Evolutionary conservation across 2,888 invertebrate species (phyloP).

Genomic region (Onchidella celtica): DNA sequence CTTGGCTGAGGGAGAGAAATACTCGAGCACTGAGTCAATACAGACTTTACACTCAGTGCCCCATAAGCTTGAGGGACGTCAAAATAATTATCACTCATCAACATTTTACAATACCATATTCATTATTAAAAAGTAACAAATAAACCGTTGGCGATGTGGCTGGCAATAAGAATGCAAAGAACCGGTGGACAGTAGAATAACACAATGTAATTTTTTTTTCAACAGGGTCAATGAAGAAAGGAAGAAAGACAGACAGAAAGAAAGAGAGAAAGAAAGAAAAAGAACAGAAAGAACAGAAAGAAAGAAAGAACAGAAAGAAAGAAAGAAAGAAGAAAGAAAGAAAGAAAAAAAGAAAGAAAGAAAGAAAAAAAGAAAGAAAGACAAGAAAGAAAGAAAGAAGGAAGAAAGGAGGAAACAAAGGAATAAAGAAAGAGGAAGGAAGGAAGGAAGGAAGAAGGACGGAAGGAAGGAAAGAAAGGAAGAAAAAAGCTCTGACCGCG

Average conservation of each 20-base stretch:
- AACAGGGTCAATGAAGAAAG: not conserved
- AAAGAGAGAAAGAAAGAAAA: not conserved
- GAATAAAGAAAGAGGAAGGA: not conserved
- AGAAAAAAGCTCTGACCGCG: not conserved
- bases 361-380: not conserved
- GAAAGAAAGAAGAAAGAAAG: not conserved
- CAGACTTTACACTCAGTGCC: too few relatives aligned
- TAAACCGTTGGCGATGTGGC: too few relatives aligned
- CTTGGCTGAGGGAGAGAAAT: too few relatives aligned
- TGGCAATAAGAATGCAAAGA: too few relatives aligned
- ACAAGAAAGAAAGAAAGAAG: not conserved
- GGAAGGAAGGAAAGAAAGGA: not conserved
- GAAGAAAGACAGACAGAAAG: slow-evolving; percentile 23
- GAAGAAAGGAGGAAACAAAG: not conserved
- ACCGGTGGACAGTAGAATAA: too few relatives aligned
- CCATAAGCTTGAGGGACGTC: too few relatives aligned
- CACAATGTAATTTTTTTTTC: too few relatives aligned
- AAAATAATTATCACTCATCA: too few relatives aligned
- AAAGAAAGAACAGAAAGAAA: not conserved
- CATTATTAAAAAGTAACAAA: too few relatives aligned
- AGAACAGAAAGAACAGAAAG: not conserved
- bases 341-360: not conserved
- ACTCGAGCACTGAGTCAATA: too few relatives aligned
- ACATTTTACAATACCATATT: too few relatives aligned
- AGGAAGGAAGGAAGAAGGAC: not conserved